Percentiles rank a stretch among this genome's conserved stretches.
phyloP scores from a whole-genome alignment of 2,797 vertebrate species.

The Graptemys geographica region DNA sequence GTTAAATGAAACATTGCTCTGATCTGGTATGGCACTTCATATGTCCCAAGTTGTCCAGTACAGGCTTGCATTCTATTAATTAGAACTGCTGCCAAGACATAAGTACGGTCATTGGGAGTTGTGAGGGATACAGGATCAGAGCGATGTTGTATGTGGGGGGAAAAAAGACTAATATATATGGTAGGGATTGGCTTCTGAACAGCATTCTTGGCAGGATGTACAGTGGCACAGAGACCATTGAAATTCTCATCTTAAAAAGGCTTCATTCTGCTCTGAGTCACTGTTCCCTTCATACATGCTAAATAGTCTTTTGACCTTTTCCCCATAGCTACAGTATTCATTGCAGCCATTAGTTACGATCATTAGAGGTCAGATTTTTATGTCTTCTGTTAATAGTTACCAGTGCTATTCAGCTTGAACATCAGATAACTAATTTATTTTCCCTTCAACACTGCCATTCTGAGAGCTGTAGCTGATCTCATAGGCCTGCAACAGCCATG shows the following conservation, averaged over 20 bases:
- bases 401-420: background rate
- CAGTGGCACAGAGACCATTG: background rate
- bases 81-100: background rate
- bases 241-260: background rate
- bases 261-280: accelerated
- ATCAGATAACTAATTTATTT: background rate
- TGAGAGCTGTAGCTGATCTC: background rate
- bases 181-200: background rate
- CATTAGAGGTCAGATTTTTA: background rate
- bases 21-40: background rate
- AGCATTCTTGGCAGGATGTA: background rate
- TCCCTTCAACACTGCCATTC: background rate
- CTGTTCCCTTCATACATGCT: background rate
- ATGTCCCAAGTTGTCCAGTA: background rate
- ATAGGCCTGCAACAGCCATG: background rate
- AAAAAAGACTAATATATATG: background rate
- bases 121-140: background rate
- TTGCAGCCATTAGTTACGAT: background rate
- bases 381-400: background rate
- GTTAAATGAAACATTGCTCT: background rate
- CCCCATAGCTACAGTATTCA: background rate
- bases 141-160: accelerated
- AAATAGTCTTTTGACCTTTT: background rate
- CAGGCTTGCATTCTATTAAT: background rate
- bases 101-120: background rate